Evolutionary conservation across 2,797 vertebrate species (phyloP).

Genomic region (Acrossocheilus fasciatus): DNA sequence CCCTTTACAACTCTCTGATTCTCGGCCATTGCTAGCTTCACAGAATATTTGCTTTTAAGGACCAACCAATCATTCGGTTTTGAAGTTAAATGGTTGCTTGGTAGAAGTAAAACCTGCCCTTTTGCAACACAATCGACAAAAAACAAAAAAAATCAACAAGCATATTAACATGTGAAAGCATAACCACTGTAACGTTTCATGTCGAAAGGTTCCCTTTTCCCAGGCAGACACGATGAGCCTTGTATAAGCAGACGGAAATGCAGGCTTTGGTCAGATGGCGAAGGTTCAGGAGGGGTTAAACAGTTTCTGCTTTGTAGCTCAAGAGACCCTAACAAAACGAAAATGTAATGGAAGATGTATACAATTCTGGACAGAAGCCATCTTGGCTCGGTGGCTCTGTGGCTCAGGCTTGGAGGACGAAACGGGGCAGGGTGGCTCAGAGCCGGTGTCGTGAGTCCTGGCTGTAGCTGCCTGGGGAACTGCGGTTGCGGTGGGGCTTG

Average conservation of each 20-base stretch:
- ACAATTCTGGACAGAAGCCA: slow-evolving; percentile 86
- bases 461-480: slow-evolving; percentile 95
- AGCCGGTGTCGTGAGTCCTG: slow-evolving; percentile 96
- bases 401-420: slow-evolving; percentile 62
- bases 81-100: slow-evolving; percentile 36
- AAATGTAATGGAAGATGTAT: slow-evolving; percentile 80
- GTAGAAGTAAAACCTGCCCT: slow-evolving; percentile 39
- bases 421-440: slow-evolving; percentile 79
- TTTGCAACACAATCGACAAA: slow-evolving; percentile 53
- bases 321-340: slow-evolving; percentile 65
- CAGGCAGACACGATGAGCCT: slow-evolving; percentile 12
- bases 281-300: slow-evolving; percentile 45
- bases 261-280: slow-evolving; percentile 51
- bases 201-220: slow-evolving; percentile 45
- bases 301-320: slow-evolving; percentile 34
- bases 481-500: slow-evolving; percentile 92
- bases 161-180: slow-evolving; percentile 40
- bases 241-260: slow-evolving; percentile 42
- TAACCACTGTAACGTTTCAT: slow-evolving; percentile 32
- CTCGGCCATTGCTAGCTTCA: slow-evolving; percentile 49
- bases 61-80: slow-evolving; percentile 10
- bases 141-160: slow-evolving; percentile 49
- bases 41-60: slow-evolving; percentile 35
- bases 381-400: slow-evolving; percentile 75
- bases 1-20: slow-evolving; percentile 28